Base-by-base conservation (phyloP, 2,888 invertebrate species). In the Morpho achilles region DNA sequence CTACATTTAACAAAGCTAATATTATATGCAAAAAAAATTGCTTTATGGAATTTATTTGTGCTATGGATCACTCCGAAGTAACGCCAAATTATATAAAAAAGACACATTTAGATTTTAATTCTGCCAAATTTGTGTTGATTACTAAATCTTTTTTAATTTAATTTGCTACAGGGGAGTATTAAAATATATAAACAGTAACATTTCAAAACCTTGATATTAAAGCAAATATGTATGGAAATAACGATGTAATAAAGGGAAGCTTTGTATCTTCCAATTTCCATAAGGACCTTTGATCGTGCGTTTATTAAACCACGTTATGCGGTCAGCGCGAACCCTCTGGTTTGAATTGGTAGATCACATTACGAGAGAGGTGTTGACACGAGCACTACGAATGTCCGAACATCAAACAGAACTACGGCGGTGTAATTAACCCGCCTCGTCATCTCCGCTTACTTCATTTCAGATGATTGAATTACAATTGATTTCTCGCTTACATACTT, bases 291-390 rank as follows among this genome's bases (percentile, higher is more conserved):
- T 68, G 69, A 70, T 69, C 68, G 67, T 65, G 61, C 59, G 46
- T 59, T 59, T 63, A 65, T 65, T 61, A 65, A 61, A 80, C 84
- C 82, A 67, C 82, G 78, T 68, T 68, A 72, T 72, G 80, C 77
- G 84, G 82, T 80, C 80, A 75, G 71, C 68, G 72, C 75, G 75
- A 75, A 80, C 81, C 79, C 77, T 76, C 76, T 73, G 74, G 79
- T 79, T 77, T 77, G 76, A 74, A 80, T 79, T 76, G 75, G 72
- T 71, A 70, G 76, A 83, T 86, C 84, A 76, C 76, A 80, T 87
- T 83, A 80, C 82, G 69, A 69, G 67, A 75, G 77, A 84, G 79
- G 80, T 82, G 82, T 85, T 82, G 81, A 84, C 81, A 74, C 73
- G 73, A 64, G 70, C 75, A 68, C 75, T 73, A 66, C 72, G 70